Evolutionary conservation across 2,888 invertebrate species (phyloP).

Genomic region (Netelia melanura): DNA sequence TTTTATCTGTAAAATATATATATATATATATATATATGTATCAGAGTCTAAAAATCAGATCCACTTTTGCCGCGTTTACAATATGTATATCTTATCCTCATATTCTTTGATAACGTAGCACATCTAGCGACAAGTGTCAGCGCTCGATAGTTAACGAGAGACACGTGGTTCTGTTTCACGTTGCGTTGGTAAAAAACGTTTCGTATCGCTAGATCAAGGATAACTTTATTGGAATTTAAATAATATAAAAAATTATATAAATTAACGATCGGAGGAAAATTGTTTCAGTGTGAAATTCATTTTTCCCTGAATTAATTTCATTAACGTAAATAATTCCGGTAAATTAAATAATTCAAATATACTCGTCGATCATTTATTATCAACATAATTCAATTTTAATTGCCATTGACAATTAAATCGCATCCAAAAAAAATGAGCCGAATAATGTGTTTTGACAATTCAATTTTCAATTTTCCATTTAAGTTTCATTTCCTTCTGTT

Average conservation of each 20-base stretch:
- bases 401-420: too few species aligned
- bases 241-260: not conserved
- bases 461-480: too few species aligned
- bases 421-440: not conserved
- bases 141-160: not conserved
- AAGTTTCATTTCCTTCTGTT: too few species aligned
- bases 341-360: not conserved
- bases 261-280: not conserved
- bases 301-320: not conserved
- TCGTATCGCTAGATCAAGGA: too few species aligned
- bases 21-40: not conserved
- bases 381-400: too few species aligned
- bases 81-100: not conserved
- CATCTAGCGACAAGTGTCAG: not conserved
- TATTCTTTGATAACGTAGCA: not conserved
- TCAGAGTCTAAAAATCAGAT: not conserved
- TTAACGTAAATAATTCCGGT: slow-evolving; percentile 3
- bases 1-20: not conserved
- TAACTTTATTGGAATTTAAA: too few species aligned
- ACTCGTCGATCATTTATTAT: too few species aligned
- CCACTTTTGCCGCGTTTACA: not conserved
- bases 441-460: too few species aligned
- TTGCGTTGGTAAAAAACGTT: not conserved
- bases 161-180: too few species aligned
- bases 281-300: not conserved